phyloP scores from a whole-genome alignment of 2,797 vertebrate species.

The Sebastes diaconus region DNA sequence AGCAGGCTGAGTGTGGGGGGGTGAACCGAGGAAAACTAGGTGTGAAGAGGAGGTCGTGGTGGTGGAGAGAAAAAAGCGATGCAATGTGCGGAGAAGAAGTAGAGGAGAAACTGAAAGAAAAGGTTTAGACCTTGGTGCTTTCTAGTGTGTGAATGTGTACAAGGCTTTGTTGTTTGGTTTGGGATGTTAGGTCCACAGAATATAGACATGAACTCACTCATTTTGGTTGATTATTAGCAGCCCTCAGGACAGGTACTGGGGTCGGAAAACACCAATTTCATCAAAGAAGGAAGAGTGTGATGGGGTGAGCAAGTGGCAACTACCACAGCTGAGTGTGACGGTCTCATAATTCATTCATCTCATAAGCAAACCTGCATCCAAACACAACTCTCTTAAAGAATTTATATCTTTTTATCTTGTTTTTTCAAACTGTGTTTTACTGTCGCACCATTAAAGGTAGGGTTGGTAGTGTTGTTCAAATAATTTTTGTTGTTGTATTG shows the following conservation, averaged over 20 bases:
- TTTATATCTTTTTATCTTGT: not conserved
- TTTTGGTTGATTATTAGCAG: not conserved
- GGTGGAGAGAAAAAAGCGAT: slow-evolving; percentile 16
- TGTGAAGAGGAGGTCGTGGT: slow-evolving; percentile 26
- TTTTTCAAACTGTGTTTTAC: not conserved
- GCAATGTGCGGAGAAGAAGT: not conserved
- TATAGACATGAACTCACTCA: not conserved
- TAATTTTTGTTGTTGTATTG: not conserved
- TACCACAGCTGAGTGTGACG: not conserved
- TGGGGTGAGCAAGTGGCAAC: not conserved
- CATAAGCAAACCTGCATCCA: not conserved
- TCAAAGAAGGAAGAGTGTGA: not conserved
- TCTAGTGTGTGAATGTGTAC: not conserved
- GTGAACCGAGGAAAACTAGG: slow-evolving; percentile 33
- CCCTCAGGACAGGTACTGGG: not conserved
- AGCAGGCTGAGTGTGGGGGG: slow-evolving; percentile 62
- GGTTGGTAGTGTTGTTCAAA: too few relatives aligned
- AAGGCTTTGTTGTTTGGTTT: not conserved
- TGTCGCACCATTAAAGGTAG: too few relatives aligned
- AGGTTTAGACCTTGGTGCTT: not conserved
- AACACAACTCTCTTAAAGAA: not conserved
- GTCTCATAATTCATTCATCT: not conserved
- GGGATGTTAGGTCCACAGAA: not conserved
- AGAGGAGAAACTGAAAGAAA: not conserved
- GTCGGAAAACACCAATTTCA: not conserved